Conservation (phyloP, 2,797 vertebrate species). For the Clarias platycephalus region DNA sequence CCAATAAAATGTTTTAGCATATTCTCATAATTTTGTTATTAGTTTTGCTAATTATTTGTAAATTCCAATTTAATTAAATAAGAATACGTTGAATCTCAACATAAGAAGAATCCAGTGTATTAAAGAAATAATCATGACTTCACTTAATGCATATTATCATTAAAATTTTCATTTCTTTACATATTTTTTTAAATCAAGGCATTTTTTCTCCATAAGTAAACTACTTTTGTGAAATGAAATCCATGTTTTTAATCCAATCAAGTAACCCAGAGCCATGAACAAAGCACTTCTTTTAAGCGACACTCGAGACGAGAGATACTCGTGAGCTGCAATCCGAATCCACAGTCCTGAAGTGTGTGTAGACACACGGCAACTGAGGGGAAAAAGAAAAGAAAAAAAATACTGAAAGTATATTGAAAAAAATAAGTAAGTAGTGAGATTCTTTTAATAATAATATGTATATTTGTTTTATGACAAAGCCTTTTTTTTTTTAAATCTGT, state of each 20-base stretch:
- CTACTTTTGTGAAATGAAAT: background rate
- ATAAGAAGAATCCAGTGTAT: background rate
- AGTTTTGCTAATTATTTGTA: background rate
- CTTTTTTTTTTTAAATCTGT: background rate
- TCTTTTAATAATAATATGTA: background rate
- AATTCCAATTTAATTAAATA: background rate
- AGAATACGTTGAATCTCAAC: background rate
- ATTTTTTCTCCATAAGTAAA: background rate
- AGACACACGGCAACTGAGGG: background rate
- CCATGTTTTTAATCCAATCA: slow-evolving; percentile 25
- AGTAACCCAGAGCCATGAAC: slow-evolving; percentile 22
- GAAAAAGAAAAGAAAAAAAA: background rate
- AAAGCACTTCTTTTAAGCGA: slow-evolving; percentile 24
- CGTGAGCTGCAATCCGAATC: slow-evolving; percentile 34
- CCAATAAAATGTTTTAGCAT: background rate
- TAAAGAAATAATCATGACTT: background rate
- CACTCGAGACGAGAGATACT: slow-evolving; percentile 33
- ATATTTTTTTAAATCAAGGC: background rate
- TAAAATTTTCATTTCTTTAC: background rate
- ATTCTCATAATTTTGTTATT: background rate
- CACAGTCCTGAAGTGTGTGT: background rate
- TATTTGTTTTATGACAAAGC: background rate
- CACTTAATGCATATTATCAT: background rate
- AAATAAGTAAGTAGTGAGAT: slow-evolving; percentile 31
- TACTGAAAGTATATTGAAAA: slow-evolving; percentile 27